Evolutionary conservation across 1,140 invertebrate genomes (phyloP).

Genomic region (Drosophila punjabiensis): DNA sequence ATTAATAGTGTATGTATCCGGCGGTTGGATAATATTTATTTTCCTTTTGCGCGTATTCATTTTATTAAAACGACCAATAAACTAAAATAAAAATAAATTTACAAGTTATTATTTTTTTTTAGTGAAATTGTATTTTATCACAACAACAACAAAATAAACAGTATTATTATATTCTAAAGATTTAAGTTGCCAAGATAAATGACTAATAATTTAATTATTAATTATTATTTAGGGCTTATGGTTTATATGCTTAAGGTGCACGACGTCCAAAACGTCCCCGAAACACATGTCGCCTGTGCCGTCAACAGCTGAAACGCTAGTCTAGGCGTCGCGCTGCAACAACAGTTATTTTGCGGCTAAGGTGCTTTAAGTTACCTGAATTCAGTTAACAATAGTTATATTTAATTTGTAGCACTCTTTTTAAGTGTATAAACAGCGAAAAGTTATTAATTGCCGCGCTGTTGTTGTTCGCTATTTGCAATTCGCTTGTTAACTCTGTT

Average conservation of each 20-base stretch:
- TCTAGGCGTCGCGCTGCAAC: slow-evolving; percentile 22
- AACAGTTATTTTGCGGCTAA: slow-evolving; percentile 10
- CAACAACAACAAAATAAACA: too few species aligned
- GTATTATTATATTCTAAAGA: too few species aligned
- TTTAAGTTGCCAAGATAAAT: too few species aligned
- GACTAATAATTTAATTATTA: too few species aligned
- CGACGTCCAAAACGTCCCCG: slow-evolving; percentile 3
- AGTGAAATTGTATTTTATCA: too few species aligned
- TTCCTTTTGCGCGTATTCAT: slow-evolving; percentile 26
- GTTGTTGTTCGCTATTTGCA: background rate
- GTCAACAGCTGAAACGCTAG: slow-evolving; percentile 67
- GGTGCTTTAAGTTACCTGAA: background rate
- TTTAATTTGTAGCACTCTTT: background rate
- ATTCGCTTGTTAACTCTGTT: background rate
- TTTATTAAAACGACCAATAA: background rate
- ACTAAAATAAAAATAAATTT: background rate
- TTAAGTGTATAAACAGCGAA: too few species aligned
- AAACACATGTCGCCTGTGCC: slow-evolving; percentile 49
- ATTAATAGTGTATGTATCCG: slow-evolving; percentile 60
- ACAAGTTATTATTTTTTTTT: background rate
- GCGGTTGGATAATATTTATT: slow-evolving; percentile 18
- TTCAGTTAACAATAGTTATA: background rate
- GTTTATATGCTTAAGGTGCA: too few species aligned
- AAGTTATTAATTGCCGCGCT: too few species aligned
- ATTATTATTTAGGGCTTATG: too few species aligned